Conservation (phyloP, 1,140 invertebrate genomes). For the Rhyacophila brunnea region DNA sequence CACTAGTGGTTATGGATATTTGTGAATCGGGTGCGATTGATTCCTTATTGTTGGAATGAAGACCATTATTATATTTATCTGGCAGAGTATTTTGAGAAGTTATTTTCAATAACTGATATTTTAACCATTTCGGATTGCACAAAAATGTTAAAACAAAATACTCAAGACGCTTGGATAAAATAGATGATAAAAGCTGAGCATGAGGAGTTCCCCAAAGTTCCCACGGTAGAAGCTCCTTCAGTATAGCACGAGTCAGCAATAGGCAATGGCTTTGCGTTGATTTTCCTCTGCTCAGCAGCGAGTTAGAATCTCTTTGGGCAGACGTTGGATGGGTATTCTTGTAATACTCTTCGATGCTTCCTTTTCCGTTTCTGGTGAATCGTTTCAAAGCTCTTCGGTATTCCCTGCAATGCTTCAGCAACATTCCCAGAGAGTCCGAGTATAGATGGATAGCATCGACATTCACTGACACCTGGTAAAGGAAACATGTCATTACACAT, state of each 20-base stretch:
- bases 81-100: no score
- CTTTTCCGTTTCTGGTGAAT: slow-evolving; percentile 45
- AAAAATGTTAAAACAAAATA: slow-evolving; percentile 49
- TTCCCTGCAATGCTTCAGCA: slow-evolving; percentile 56
- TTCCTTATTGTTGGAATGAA: no score
- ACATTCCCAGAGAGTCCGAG: slow-evolving; percentile 49
- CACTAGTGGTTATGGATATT: no score
- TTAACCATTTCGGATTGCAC: slow-evolving; percentile 54
- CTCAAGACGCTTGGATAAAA: slow-evolving; percentile 60
- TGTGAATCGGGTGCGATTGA: no score
- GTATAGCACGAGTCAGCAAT: slow-evolving; percentile 57
- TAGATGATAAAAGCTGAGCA: slow-evolving; percentile 60
- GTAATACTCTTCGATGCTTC: slow-evolving; percentile 42
- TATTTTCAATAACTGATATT: slow-evolving; percentile 46
- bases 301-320: slow-evolving; percentile 37
- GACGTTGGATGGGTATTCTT: slow-evolving; percentile 36
- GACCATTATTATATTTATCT: no score
- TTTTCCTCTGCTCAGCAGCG: slow-evolving; percentile 45
- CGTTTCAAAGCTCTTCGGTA: slow-evolving; percentile 54
- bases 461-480: slow-evolving; percentile 47
- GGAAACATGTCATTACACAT: not conserved
- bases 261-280: slow-evolving; percentile 57
- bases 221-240: slow-evolving; percentile 64
- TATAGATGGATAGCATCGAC: slow-evolving; percentile 49
- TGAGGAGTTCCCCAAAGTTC: slow-evolving; percentile 66